These are phyloP conservation scores for Drosophila picticornis DNA, from an alignment of 2,888 invertebrate species.

Conservation along the genomic window DNA sequence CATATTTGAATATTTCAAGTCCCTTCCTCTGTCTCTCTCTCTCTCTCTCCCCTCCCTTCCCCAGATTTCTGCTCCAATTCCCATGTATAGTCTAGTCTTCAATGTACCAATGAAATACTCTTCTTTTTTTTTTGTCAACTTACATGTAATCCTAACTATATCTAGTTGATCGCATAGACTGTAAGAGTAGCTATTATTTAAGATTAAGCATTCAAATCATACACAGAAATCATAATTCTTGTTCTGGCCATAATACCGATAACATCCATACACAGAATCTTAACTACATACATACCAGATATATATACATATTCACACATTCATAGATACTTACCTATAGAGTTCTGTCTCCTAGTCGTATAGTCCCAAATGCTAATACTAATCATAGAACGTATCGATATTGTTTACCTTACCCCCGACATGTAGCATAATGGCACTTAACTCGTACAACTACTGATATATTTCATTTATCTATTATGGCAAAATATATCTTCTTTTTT, in stretches of 20 bases:
- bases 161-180: conserved; percentile 51
- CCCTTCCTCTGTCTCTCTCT: neutral
- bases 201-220: conserved; percentile 42
- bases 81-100: conserved; percentile 71
- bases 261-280: conserved; percentile 12
- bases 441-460: conserved; percentile 41
- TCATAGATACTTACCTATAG: conserved; percentile 24
- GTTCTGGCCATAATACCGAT: conserved; percentile 15
- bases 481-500: conserved; percentile 43
- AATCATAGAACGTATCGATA: conserved; percentile 50
- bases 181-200: conserved; percentile 65
- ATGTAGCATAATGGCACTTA: conserved; percentile 55
- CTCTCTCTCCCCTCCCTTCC: neutral
- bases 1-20: conserved; percentile 3
- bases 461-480: conserved; percentile 34
- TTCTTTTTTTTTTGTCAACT: conserved; percentile 40
- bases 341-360: conserved; percentile 29
- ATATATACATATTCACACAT: conserved; percentile 13
- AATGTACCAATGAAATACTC: conserved; percentile 59
- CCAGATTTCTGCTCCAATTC: neutral
- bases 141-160: conserved; percentile 38
- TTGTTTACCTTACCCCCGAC: conserved; percentile 32
- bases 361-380: conserved; percentile 48
- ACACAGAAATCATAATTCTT: conserved; percentile 9
- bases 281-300: conserved; percentile 1